Base-by-base conservation (phyloP, 2,113 vertebrate genomes). In the Toxotes chatareus region DNA sequence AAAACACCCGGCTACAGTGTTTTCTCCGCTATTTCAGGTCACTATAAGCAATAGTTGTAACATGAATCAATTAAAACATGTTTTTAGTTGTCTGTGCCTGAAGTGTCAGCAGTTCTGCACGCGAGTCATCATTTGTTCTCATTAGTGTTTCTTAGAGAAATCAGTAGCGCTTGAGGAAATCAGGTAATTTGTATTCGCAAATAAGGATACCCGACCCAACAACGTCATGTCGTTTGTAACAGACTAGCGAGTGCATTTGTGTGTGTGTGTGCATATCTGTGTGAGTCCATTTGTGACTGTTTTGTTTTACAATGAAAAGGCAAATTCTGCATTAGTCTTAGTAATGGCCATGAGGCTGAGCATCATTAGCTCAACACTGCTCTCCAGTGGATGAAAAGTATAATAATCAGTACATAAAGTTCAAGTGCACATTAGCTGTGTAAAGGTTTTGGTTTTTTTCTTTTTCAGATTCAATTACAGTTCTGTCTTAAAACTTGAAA, bases 131-230 rank as follows among this genome's bases (percentile, higher is more conserved):
- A 88, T 95, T 94, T 94, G 89, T 95, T 95, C 94, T 96, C 95
- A 94, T 96, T 95, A 95, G 93, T 53, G 89, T 86, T 88, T 83
- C 91, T 78, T 61, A 59, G 77, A 92, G 87, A 94, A 94, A 94
- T 95, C 93, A 94, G 94, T 87, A 86, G 93, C 60, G 83, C 94
- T 93, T 91, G 89, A 93, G 89, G 88, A 93, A 90, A 93, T 93
- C 90, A 92, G 94, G 93, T 94, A 92, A 95, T 95, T 95, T 94
- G 92, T 94, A 95, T 91, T 69, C 85, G 79, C 88, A 94, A 93
- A 94, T 93, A 94, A 92, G 92, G 90, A 91, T 87, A 90, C 89
- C 87, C 87, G 87, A 92, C 91, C 91, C 63, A 79, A 79, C 90
- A 77, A 76, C 88, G 70, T 90, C 67, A 77, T 40, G 65, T 76